A percentile compares a stretch with the other conserved stretches of the same genome.
phyloP scores from a whole-genome alignment of 1,140 invertebrate species.

The Periplaneta americana region DNA sequence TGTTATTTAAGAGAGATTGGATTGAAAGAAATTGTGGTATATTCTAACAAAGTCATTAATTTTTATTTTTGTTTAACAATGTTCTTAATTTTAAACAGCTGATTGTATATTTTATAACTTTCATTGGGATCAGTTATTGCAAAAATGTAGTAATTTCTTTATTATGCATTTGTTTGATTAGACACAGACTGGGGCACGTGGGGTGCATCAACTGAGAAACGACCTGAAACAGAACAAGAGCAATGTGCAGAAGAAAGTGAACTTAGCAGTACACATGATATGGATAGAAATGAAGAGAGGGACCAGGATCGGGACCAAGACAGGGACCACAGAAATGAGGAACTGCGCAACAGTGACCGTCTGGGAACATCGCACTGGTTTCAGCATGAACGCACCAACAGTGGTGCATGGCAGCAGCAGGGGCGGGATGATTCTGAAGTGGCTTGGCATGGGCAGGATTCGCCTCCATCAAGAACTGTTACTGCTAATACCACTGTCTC shows the following conservation, averaged over 20 bases:
- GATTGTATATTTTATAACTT: too few relatives aligned
- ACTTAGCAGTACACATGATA: background rate
- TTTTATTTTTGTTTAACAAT: too few relatives aligned
- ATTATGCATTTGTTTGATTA: background rate
- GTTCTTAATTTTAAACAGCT: too few relatives aligned
- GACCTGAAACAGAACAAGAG: background rate
- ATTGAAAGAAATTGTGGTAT: too few relatives aligned
- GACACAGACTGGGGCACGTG: slow-evolving; percentile 6
- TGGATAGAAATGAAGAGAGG: slow-evolving; percentile 34
- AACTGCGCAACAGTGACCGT: slow-evolving; percentile 2
- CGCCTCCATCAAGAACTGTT: background rate
- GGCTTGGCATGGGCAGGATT: background rate
- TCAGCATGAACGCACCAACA: slow-evolving; percentile 21
- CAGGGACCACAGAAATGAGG: slow-evolving; percentile 24
- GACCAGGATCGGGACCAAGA: slow-evolving; percentile 33
- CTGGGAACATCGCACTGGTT: slow-evolving; percentile 5
- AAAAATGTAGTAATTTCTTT: too few relatives aligned
- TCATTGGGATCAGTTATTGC: too few relatives aligned
- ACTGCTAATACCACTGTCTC: background rate
- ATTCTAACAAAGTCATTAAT: too few relatives aligned
- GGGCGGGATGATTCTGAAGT: background rate
- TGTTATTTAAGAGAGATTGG: too few relatives aligned
- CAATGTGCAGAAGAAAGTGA: background rate
- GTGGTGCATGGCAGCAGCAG: slow-evolving; percentile 28
- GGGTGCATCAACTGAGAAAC: background rate